Percentiles rank a stretch among this genome's conserved stretches.
Conservation (phyloP, 2,888 invertebrate species). For the Napeogenes inachia region DNA sequence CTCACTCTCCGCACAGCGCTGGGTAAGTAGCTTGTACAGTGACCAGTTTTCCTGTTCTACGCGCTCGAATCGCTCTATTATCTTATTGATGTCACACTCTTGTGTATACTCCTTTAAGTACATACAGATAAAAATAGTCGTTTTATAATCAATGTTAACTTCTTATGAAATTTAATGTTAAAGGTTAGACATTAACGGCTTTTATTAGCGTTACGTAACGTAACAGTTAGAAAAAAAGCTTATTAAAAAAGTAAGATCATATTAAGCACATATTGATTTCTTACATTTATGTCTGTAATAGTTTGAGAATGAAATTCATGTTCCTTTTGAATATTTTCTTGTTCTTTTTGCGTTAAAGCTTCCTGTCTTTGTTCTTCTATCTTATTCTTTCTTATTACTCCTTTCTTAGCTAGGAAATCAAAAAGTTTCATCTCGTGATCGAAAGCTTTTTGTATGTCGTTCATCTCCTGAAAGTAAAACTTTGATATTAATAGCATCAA, state of each 20-base stretch:
- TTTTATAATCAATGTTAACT: no score
- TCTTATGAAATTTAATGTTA: no score
- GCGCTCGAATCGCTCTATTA: constrained; percentile 80
- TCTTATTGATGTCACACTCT: constrained; percentile 64
- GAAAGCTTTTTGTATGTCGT: constrained; percentile 83
- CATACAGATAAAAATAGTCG: no score
- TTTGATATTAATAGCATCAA: not conserved
- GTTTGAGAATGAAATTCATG: constrained; percentile 43
- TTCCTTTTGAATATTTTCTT: constrained; percentile 38
- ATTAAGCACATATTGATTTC: constrained; percentile 9
- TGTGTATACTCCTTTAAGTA: constrained; percentile 64
- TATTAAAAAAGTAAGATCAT: not conserved
- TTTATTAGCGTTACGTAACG: no score
- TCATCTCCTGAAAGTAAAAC: constrained; percentile 79
- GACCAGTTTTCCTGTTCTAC: constrained; percentile 87
- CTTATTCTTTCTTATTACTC: constrained; percentile 79
- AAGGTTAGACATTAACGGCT: no score
- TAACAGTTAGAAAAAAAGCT: no score
- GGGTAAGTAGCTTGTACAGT: constrained; percentile 83
- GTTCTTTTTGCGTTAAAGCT: constrained; percentile 32
- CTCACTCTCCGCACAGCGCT: constrained; percentile 63
- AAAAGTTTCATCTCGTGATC: constrained; percentile 85
- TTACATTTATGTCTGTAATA: constrained; percentile 52
- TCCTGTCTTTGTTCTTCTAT: constrained; percentile 65
- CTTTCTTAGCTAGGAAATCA: constrained; percentile 84